Evolutionary conservation across 2,113 vertebrate genomes (phyloP), one percentile per base, ranked within the genome.

Genomic region (Lampris incognitus): DNA sequence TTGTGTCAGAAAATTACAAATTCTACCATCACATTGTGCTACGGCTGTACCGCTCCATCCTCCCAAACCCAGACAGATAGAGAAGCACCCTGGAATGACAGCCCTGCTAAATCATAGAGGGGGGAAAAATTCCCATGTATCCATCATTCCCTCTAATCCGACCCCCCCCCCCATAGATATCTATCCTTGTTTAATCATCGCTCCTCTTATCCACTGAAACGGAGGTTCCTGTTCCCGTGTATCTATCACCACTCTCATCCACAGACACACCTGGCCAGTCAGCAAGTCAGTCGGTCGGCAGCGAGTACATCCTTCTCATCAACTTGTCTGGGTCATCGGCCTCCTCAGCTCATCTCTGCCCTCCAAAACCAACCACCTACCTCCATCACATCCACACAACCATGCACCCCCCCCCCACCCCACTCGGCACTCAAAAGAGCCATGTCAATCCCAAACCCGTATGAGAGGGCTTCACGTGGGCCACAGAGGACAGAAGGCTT

Each of bases 381-480:
- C 72, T 58, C 73, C 64, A 67, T n/a, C 59, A 41, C 3, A 4
- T 63, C 51, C 51, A 54, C 54, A 13, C 8, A n/a, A 9, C 4
- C 3, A 4, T 63, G 11, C 51, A 54, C 54, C 41, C 8, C 41
- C 36, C 4, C 36, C 55, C 44, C 68, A 72, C 83, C 70, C 39
- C 63, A 39, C 70, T 70, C 24, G 24, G 24, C 24, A 24, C 24
- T 9, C 64, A 3, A 1, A 83, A 85, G 86, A 89, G 71, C 71
- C 44, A 6, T 82, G 86, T 86, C 89, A 91, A 85, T 89, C 88
- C 69, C 80, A 44, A 67, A 69, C 64, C 84, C 63, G 39, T 83
- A 82, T 72, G 49, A 78, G 49, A 51, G 66, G 68, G 74, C 57
- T 80, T 81, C 77, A 80, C 66, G n/a, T 50, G 72, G 59, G 69